Evolutionary conservation across 2,113 vertebrate genomes (phyloP), one percentile per base, ranked within the genome.

Genomic region (Phaetusa simplex): DNA sequence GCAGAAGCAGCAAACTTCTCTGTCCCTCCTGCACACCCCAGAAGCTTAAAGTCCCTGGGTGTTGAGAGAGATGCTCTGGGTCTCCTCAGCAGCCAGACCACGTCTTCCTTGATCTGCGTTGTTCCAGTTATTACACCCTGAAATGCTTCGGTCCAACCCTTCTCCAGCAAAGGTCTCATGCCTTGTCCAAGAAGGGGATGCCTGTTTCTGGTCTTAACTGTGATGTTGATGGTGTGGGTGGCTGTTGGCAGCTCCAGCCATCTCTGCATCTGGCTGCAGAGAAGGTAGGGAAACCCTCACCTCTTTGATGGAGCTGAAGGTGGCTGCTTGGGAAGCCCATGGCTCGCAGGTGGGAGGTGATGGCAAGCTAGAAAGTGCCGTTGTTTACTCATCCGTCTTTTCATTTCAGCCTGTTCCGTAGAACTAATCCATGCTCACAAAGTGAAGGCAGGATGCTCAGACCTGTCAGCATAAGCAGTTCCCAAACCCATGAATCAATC

Each of bases 71-170:
- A 64, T 8, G 1, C 14, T 80, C 76, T 76, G 73, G 30, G 19
- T 69, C 23, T 36, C 66, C 34, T 53, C 42, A 17, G 62, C 32
- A 77, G 77, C 53, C 56, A 81, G 50, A 47, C 20, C 6, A 13
- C 1, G 1, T 23, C 62, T 45, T 83, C 34, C 58, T 74, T n/a
- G 8, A 78, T 47, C 45, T 3, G 2, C 0, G 0, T 14, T 34
- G n/a, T 34, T 64, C 20, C 23, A 34, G 6, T 16, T 69, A 83
- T 79, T 42, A 19, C 27, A 27, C 9, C 22, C 18, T 61, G 36
- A 77, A 89, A 50, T 49, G 6, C 5, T 94, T 78, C 38, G 5
- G 26, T 32, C 8, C 59, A 61, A 6, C 12, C 20, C 7, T 77
- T 14, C 21, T 67, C 34, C 45, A 62, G 23, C 23, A 47, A 45